phyloP scores from a whole-genome alignment of 92 coral and sea anemone genomes.

The Zoanthus sansibaricus region DNA sequence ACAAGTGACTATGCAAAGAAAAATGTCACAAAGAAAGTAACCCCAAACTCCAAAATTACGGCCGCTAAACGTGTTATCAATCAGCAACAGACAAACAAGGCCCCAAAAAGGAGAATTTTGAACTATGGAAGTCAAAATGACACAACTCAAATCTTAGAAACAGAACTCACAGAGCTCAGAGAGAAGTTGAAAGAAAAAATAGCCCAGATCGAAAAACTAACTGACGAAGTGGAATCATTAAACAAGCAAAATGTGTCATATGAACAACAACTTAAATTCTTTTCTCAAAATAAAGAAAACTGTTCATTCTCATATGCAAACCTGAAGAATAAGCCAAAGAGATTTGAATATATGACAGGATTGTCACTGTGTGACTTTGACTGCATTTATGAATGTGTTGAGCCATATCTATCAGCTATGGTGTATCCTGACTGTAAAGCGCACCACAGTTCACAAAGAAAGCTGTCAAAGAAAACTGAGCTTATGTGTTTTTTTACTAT shows the following conservation, averaged over 20 bases:
- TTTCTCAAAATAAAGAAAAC: constrained; percentile 40
- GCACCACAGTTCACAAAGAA: constrained; percentile 47
- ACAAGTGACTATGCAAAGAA: constrained; percentile 32
- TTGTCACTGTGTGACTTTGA: constrained; percentile 55
- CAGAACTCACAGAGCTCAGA: constrained; percentile 50
- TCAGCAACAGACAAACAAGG: constrained; percentile 19
- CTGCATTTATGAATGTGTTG: constrained; percentile 62
- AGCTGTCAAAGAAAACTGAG: constrained; percentile 55
- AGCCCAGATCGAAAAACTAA: constrained; percentile 45
- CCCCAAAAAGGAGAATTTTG: constrained; percentile 49
- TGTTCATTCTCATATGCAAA: constrained; percentile 43
- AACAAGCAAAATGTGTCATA: constrained; percentile 41
- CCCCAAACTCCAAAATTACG: constrained; percentile 45
- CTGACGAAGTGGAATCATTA: constrained; percentile 45
- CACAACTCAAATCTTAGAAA: constrained; percentile 48
- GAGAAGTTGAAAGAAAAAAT: constrained; percentile 44
- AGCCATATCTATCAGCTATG: constrained; percentile 54
- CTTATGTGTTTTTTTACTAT: constrained; percentile 61
- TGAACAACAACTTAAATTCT: constrained; percentile 38
- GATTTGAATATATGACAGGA: constrained; percentile 59
- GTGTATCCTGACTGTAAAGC: constrained; percentile 65
- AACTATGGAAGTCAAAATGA: constrained; percentile 28
- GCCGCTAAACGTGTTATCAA: constrained; percentile 51
- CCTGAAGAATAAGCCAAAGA: constrained; percentile 43
- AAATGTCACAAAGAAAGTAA: constrained; percentile 54